Base-by-base conservation (phyloP, 1,140 invertebrate species). In the Papilio glaucus region DNA sequence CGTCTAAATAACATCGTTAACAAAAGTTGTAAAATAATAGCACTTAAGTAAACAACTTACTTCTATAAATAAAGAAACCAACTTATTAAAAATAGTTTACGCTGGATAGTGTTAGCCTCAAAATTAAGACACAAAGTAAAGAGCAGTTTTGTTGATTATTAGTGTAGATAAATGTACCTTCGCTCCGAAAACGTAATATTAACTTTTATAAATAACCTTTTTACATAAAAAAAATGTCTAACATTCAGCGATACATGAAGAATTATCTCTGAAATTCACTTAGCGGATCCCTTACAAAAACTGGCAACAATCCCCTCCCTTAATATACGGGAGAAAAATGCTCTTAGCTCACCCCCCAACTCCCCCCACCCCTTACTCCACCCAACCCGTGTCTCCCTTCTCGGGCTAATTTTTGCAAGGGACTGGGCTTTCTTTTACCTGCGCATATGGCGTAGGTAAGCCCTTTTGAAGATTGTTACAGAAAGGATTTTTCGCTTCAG, bases 361-460 rank as follows among this genome's bases (percentile, higher is more conserved):
- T n/a, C 71, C 13, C 75, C 74, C 72, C 24, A 9, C 57, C 74
- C 33, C 41, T 18, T 18, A 5, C 33, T 10, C 2, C 62, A 53
- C 15, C 2, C 62, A 53, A 13, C 72, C 69, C 67, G 37, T 61
- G 75, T 61, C 42, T 24, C 61, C 77, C 72, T 61, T 65, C 77
- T 61, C 72, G 68, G 77, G 85, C 80, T 82, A 78, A 86, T 83
- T 86, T 90, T 88, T 90, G 83, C 77, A 85, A 84, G 83, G 84
- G 81, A 71, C 75, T 73, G 70, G 76, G 78, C 79, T 86, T 88
- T 89, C 88, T 91, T 89, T 84, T 85, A 88, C 87, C 86, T 88
- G 82, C 75, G 71, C 62, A 72, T 72, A 73, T 71, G 73, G 69
- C 63, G 39, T 61, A 60, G 65, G 62, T 77, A 80, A 76, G 76